These are phyloP conservation scores for Erebia ligea DNA, from an alignment of 2,888 invertebrate genomes.

Conservation along the genomic window DNA sequence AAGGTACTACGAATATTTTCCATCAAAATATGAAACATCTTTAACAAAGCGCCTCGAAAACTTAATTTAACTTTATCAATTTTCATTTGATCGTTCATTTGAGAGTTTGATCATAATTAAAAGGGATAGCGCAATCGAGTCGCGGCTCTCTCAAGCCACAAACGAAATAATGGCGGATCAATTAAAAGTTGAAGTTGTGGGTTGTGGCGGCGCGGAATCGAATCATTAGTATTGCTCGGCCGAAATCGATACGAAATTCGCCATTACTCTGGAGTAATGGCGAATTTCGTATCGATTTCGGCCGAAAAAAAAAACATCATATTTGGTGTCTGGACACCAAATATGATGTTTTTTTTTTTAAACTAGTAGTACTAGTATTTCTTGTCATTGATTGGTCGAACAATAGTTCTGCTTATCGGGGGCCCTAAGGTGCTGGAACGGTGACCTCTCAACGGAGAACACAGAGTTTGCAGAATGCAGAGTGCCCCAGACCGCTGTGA, in stretches of 20 bases:
- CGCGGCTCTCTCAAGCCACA: slow-evolving; percentile 24
- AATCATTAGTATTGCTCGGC: slow-evolving; percentile 70
- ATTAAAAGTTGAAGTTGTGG: slow-evolving; percentile 71
- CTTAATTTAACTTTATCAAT: slow-evolving; percentile 53
- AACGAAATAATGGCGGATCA: slow-evolving; percentile 76
- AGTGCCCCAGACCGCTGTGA: too few relatives aligned
- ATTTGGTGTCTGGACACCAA: too few relatives aligned
- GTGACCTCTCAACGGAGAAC: too few relatives aligned
- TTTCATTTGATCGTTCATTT: slow-evolving; percentile 64
- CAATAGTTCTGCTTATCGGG: too few relatives aligned
- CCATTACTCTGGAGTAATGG: not conserved
- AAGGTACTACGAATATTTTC: not conserved
- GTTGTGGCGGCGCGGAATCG: slow-evolving; percentile 58
- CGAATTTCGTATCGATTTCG: too few relatives aligned
- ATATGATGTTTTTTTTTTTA: too few relatives aligned
- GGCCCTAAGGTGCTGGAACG: too few relatives aligned
- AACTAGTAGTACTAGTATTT: too few relatives aligned
- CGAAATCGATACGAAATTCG: not conserved
- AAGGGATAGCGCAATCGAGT: slow-evolving; percentile 72
- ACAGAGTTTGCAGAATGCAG: too few relatives aligned
- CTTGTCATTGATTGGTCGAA: too few relatives aligned
- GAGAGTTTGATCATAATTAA: slow-evolving; percentile 67
- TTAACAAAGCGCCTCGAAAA: slow-evolving; percentile 11
- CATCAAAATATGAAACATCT: slow-evolving; percentile 6
- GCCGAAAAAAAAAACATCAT: too few relatives aligned